Evolutionary conservation across 2,797 vertebrate species (phyloP).

Genomic region (Etheostoma nigrum): DNA sequence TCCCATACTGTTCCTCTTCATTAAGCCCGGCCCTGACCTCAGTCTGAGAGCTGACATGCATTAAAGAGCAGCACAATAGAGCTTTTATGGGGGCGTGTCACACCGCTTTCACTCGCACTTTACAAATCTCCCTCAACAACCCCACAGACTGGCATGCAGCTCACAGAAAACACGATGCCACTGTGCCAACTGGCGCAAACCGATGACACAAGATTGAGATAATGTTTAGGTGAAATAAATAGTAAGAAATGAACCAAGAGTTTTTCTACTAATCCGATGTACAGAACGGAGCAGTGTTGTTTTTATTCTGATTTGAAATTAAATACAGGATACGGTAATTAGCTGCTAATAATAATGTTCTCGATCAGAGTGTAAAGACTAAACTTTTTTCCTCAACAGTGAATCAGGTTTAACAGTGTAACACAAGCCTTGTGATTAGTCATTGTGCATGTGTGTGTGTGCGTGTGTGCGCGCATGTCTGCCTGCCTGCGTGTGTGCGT

Average conservation of each 20-base stretch:
- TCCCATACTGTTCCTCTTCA: conserved; percentile 44
- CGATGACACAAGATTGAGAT: conserved; percentile 25
- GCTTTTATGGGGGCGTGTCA: conserved; percentile 66
- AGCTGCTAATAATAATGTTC: conserved; percentile 31
- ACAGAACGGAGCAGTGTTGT: conserved; percentile 20
- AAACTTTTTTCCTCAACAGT: conserved; percentile 7
- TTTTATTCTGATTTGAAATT: conserved; percentile 11
- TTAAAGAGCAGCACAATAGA: conserved; percentile 61
- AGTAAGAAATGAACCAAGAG: conserved; percentile 4
- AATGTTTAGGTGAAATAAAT: conserved; percentile 16
- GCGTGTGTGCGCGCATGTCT: neutral
- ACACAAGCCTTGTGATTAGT: conserved; percentile 15
- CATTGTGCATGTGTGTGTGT: conserved; percentile 2
- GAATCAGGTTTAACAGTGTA: conserved; percentile 25
- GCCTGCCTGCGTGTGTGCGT: neutral
- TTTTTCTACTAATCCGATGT: conserved; percentile 23
- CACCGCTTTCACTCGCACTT: conserved; percentile 44
- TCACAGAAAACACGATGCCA: conserved; percentile 28
- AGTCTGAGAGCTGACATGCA: conserved; percentile 49
- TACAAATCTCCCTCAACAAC: conserved; percentile 56
- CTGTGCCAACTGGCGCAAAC: conserved; percentile 53
- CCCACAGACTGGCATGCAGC: conserved; percentile 32
- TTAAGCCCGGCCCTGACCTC: conserved; percentile 55
- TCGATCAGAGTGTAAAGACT: conserved; percentile 16
- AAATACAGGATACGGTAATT: conserved; percentile 28